Evolutionary conservation across 2,797 vertebrate species (phyloP), one percentile per base, ranked within the genome.

Genomic region (Hypotaenidia okinawae): DNA sequence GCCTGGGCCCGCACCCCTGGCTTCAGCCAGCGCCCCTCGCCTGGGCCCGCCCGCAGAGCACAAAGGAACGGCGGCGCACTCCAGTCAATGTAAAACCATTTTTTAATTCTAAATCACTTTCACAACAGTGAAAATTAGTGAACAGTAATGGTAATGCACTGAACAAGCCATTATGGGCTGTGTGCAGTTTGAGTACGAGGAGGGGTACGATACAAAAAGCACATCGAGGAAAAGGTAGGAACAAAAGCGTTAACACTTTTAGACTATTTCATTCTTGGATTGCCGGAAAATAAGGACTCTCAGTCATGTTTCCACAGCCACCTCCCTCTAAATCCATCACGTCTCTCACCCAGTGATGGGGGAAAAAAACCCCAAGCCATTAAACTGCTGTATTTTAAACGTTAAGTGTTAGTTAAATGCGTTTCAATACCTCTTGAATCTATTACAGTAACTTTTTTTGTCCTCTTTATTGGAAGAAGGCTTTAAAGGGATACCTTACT

Each of bases 121-220:
- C 98, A 98, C 97, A 98, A 98, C 97, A 97, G 98, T 98, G 98
- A 98, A 98, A 98, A 98, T 97, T 93, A 97, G 96, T 97, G 96
- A 97, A 96, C 84, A 75, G 90, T 75, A 86, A 97, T 70, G 86
- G 92, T 92, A 94, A 93, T 72, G 95, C 96, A 93, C 91, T 73
- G 58, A 87, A 82, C 84, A 54, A 70, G 92, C 89, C 93, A 3
- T 69, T 77, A 79, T 4, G 61, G 91, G 89, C 91, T 55, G 49
- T 23, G 95, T 78, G 94, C 94, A 84, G 82, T 92, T 54, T 17
- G 86, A 93, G 84, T 77, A 90, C 64, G 24, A 54, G 69, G 83
- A 32, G 11, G 51, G 51, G 13, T n/a, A 95, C 85, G 27, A 81
- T 87, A 97, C 57, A 96, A 90, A 82, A 92, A 94, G 92, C 86